These are phyloP conservation scores for Alethe diademata DNA, from an alignment of 2,113 vertebrate genomes.

Conservation along the genomic window DNA sequence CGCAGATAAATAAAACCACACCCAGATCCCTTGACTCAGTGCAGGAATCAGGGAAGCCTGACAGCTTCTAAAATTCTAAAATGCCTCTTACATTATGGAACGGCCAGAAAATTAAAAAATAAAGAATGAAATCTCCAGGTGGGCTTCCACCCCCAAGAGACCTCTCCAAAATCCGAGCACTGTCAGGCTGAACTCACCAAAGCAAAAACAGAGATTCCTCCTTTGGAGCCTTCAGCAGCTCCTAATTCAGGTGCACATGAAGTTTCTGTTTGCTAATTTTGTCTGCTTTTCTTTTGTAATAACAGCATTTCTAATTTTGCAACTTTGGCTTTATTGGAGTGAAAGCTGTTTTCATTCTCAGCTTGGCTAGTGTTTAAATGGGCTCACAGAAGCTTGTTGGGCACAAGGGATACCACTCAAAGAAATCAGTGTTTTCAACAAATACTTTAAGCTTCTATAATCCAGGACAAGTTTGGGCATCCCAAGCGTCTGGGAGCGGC, in stretches of 20 bases:
- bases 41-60: background rate
- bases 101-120: background rate
- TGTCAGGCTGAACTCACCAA: background rate
- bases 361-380: background rate
- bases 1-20: background rate
- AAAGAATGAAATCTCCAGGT: background rate
- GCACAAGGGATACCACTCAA: background rate
- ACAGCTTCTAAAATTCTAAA: background rate
- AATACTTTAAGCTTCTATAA: background rate
- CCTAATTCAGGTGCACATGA: background rate
- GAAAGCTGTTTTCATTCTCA: background rate
- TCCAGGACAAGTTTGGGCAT: constrained; percentile 38
- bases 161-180: background rate
- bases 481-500: background rate
- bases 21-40: background rate
- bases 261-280: background rate
- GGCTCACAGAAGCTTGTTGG: background rate
- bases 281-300: background rate
- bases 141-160: background rate
- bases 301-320: background rate
- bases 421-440: background rate
- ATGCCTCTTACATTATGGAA: background rate
- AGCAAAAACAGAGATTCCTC: background rate
- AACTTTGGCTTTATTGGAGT: background rate
- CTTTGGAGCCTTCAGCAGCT: background rate